Evolutionary conservation across 2,888 invertebrate species (phyloP), one percentile per base, ranked within the genome.

Genomic region (Pterostichus madidus): DNA sequence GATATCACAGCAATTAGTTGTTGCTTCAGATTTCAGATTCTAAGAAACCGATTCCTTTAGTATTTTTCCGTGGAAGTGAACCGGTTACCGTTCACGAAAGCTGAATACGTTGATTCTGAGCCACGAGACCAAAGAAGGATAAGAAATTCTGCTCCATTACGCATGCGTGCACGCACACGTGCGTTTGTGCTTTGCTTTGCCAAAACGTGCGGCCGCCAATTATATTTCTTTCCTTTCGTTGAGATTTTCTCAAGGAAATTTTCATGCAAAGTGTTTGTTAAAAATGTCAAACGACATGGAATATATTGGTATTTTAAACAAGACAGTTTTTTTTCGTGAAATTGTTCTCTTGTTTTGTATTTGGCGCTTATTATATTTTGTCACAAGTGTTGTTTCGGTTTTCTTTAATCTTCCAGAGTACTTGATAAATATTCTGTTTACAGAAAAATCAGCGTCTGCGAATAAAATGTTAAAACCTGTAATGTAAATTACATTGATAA

Each of bases 221-320:
- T 80, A 80, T 80, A 80, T 80, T 79, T 73, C 53, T 68, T 80
- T 80, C 46, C 73, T 53, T 44, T 31, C 39, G 32, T 39, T n/a
- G 24, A 56, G 53, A 80, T 39, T 68, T 80, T 56, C 13, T 73
- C 49, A 80, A 53, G 71, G 39, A 80, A 80, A 80, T 73, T 80
- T 80, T 73, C 80, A 73, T 44, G 80, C 32, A 76, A 81, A 83
- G 82, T 84, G 85, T 85, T 85, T 85, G 85, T 85, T 85, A 85
- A 85, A 85, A 85, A 83, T 84, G 85, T 83, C 84, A 84, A 85
- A 83, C 84, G 84, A 85, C 84, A 83, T 83, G 85, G 84, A 85
- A 85, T 76, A 71, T 76, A 84, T 84, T 79, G 84, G 82, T 59
- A 75, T 73, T 46, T 82, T 73, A 81, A 81, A 75, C 53, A 81